Conservation (phyloP, 1,140 invertebrate genomes). For the Drosophila navojoa region DNA sequence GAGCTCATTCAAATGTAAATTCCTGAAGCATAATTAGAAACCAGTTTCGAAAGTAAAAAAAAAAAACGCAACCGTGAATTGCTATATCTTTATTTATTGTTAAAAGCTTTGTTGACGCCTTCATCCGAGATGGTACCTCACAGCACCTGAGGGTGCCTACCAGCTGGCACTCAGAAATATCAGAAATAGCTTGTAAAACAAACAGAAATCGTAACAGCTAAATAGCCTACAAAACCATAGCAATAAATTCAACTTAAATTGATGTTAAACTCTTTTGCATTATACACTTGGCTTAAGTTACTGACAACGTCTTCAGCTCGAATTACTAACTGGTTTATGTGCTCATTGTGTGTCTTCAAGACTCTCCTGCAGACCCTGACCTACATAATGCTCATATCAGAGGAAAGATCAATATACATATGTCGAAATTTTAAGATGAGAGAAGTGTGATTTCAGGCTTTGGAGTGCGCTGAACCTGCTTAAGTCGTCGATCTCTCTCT, state of each 20-base stretch:
- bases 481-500: too few species aligned
- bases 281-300: too few species aligned
- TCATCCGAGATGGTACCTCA: neutral
- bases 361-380: neutral
- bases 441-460: constrained; percentile 25
- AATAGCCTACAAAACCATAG: neutral
- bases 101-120: constrained; percentile 8
- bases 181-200: constrained; percentile 27
- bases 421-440: neutral
- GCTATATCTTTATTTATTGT: neutral
- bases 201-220: neutral
- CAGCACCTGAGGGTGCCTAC: constrained; percentile 11
- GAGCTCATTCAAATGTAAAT: constrained; percentile 10
- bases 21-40: constrained; percentile 18
- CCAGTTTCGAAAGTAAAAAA: constrained; percentile 24
- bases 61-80: neutral
- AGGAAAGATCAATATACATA: neutral
- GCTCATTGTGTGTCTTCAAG: neutral
- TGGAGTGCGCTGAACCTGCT: constrained; percentile 33
- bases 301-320: neutral
- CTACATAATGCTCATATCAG: neutral
- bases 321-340: constrained; percentile 16
- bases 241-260: too few species aligned
- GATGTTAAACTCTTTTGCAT: too few species aligned
- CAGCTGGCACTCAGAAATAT: constrained; percentile 20